Percentiles rank a stretch among this genome's conserved stretches.
Conservation (phyloP, 1,140 invertebrate species). For the Agrilus planipennis region DNA sequence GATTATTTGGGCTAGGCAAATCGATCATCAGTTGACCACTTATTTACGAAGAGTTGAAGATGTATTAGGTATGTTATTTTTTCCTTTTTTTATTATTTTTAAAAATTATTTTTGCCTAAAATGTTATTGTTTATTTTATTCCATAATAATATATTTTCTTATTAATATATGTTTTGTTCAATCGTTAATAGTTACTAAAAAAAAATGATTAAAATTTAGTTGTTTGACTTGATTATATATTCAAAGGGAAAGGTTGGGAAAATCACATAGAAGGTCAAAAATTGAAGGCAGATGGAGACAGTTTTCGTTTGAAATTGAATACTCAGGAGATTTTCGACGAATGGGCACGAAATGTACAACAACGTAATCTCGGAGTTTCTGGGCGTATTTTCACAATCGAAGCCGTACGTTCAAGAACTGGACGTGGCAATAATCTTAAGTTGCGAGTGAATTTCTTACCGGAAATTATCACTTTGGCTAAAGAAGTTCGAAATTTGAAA, state of each 20-base stretch:
- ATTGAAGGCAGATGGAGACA: slow-evolving; percentile 94
- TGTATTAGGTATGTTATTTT: slow-evolving; percentile 61
- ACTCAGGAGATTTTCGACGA: slow-evolving; percentile 96
- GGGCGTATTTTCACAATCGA: slow-evolving; percentile 94
- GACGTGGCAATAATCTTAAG: slow-evolving; percentile 80
- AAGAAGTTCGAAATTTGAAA: slow-evolving; percentile 96
- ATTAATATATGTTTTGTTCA: too few relatives aligned
- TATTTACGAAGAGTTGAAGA: slow-evolving; percentile 95
- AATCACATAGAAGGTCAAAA: slow-evolving; percentile 98
- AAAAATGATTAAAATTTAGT: too few relatives aligned
- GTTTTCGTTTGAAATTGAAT: slow-evolving; percentile 89
- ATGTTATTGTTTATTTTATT: neutral
- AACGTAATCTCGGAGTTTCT: slow-evolving; percentile 84
- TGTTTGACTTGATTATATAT: too few relatives aligned
- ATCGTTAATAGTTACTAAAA: too few relatives aligned
- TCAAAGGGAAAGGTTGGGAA: slow-evolving; percentile 96
- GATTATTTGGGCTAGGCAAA: slow-evolving; percentile 98
- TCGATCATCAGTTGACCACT: slow-evolving; percentile 94
- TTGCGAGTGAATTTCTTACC: slow-evolving; percentile 95
- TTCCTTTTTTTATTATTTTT: neutral
- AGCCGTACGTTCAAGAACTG: slow-evolving; percentile 65
- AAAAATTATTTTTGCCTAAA: neutral
- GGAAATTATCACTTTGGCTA: slow-evolving; percentile 95
- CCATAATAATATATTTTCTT: slow-evolving; percentile 5
- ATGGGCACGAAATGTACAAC: slow-evolving; percentile 91